phyloP scores from a whole-genome alignment of 1,140 invertebrate species.

The Nylanderia fulva region DNA sequence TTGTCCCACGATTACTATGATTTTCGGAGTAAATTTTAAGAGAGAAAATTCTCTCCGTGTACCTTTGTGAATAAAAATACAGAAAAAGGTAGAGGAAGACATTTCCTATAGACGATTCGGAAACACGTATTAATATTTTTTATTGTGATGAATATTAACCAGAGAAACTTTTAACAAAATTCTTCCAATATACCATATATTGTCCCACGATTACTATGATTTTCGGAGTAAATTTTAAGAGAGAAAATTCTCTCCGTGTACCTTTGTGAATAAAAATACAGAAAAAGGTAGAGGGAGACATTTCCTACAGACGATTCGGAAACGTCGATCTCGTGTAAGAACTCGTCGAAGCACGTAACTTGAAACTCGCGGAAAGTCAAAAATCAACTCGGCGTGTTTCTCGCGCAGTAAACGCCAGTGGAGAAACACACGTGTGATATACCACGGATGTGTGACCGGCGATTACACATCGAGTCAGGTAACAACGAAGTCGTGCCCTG shows the following conservation, averaged over 20 bases:
- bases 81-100: neutral
- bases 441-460: neutral
- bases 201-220: no score
- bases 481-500: slow-evolving; percentile 34
- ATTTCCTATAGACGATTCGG: neutral
- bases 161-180: no score
- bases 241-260: no score
- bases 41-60: no score
- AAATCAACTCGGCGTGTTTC: slow-evolving; percentile 46
- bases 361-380: neutral
- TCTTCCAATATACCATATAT: no score
- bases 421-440: slow-evolving; percentile 18
- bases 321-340: neutral
- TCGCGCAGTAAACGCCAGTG: neutral
- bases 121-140: no score
- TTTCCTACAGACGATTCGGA: neutral
- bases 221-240: no score
- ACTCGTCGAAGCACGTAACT: slow-evolving; percentile 28
- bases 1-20: no score
- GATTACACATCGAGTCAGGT: slow-evolving; percentile 53
- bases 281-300: neutral
- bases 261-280: neutral
- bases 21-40: no score
- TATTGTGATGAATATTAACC: no score
- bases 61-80: neutral